Percentiles rank a stretch among this genome's conserved stretches.
Conservation (phyloP, 2,797 vertebrate species). For the Tiaroga cobitis region DNA sequence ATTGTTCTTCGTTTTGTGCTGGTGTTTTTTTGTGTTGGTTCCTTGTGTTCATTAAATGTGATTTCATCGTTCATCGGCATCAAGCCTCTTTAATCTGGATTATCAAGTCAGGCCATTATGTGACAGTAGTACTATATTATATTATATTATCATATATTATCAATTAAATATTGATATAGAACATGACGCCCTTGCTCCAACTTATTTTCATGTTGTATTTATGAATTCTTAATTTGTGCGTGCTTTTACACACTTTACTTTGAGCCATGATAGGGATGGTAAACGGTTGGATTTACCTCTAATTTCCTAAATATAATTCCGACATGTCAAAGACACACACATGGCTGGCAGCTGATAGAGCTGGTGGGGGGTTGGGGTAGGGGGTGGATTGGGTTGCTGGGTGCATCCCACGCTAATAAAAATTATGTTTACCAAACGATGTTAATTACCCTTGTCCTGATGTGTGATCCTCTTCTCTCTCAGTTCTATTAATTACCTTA, state of each 20-base stretch:
- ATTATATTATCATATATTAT: too few species aligned
- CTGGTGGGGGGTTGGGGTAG: not conserved
- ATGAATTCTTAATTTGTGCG: slow-evolving; percentile 8
- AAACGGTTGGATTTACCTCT: slow-evolving; percentile 6
- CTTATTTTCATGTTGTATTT: not conserved
- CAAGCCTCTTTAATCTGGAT: not conserved
- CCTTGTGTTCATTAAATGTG: too few species aligned
- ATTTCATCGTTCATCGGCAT: not conserved
- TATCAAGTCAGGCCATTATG: not conserved
- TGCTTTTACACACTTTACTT: slow-evolving; percentile 26
- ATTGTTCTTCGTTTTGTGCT: too few species aligned
- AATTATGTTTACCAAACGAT: slow-evolving; percentile 41
- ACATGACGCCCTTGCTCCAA: not conserved
- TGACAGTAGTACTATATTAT: too few species aligned
- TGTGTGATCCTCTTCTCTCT: slow-evolving; percentile 19
- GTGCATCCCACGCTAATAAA: slow-evolving; percentile 33
- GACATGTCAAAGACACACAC: slow-evolving; percentile 30
- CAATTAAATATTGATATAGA: too few species aligned
- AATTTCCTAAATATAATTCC: slow-evolving; percentile 12
- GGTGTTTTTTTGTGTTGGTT: too few species aligned
- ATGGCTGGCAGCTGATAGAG: slow-evolving; percentile 26
- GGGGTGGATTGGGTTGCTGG: not conserved
- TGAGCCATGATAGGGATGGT: slow-evolving; percentile 4
- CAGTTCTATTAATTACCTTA: slow-evolving; percentile 42
- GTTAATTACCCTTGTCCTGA: slow-evolving; percentile 48